Percentiles rank a stretch among this genome's conserved stretches.
These are phyloP conservation scores for Coremacera marginata DNA, from an alignment of 2,888 invertebrate species.

Conservation along the genomic window DNA sequence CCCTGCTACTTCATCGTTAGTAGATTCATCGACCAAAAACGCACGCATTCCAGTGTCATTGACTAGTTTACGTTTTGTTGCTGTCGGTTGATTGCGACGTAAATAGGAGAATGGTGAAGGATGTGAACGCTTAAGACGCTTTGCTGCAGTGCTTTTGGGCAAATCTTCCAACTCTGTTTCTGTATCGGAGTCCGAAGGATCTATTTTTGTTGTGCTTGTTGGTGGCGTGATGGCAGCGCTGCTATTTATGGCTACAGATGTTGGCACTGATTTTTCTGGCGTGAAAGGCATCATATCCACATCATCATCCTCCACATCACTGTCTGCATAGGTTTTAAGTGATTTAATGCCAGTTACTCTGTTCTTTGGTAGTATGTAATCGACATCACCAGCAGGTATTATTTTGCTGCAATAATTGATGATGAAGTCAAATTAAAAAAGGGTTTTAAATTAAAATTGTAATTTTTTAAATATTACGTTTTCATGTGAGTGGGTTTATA, in stretches of 20 bases:
- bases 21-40: constrained; percentile 46
- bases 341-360: constrained; percentile 48
- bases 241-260: constrained; percentile 28
- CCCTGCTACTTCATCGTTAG: constrained; percentile 47
- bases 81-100: constrained; percentile 45
- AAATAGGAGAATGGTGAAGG: constrained; percentile 47
- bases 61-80: constrained; percentile 34
- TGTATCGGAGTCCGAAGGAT: constrained; percentile 38
- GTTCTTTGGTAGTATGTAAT: constrained; percentile 48
- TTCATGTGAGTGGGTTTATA: constrained; percentile 54
- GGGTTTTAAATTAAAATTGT: neutral
- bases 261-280: constrained; percentile 39
- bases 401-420: constrained; percentile 48
- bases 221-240: constrained; percentile 51
- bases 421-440: neutral
- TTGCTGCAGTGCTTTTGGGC: neutral
- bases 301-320: constrained; percentile 48
- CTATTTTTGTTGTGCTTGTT: constrained; percentile 44
- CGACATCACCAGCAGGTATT: constrained; percentile 45
- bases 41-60: constrained; percentile 45
- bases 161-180: constrained; percentile 39
- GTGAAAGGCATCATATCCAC: constrained; percentile 30
- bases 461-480: constrained; percentile 51
- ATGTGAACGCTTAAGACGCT: constrained; percentile 45
- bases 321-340: constrained; percentile 51